These are phyloP conservation scores for Glareola pratincola DNA, from an alignment of 2,113 vertebrate genomes.

Conservation along the genomic window DNA sequence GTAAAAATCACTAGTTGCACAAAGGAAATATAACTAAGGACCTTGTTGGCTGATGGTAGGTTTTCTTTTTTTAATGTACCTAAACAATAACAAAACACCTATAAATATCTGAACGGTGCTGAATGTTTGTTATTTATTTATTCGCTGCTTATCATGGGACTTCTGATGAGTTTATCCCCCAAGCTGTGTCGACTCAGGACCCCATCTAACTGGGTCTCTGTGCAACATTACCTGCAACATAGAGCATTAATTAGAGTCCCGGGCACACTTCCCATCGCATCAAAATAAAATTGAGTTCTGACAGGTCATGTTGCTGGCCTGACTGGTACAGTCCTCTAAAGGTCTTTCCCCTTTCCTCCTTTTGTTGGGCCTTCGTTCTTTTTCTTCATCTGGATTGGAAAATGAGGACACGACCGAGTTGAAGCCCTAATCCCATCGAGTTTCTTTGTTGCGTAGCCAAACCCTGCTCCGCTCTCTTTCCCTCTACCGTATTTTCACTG, in stretches of 20 bases:
- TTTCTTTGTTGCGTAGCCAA: not conserved
- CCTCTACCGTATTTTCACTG: not conserved
- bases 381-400: not conserved
- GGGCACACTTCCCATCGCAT: not conserved
- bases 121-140: not conserved
- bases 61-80: not conserved
- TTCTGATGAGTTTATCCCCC: not conserved
- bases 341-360: not conserved
- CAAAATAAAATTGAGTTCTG: not conserved
- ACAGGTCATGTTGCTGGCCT: not conserved
- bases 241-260: not conserved
- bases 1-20: not conserved
- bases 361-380: not conserved
- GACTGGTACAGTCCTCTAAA: not conserved
- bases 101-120: fast-evolving
- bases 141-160: not conserved
- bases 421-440: not conserved
- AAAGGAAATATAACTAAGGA: not conserved
- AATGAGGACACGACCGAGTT: not conserved
- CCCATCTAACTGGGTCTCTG: not conserved
- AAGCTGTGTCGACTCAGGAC: not conserved
- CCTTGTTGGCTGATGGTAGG: not conserved
- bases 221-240: not conserved
- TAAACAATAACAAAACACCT: not conserved
- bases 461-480: not conserved